Percentiles rank a stretch among this genome's conserved stretches.
Evolutionary conservation across 2,888 invertebrate species (phyloP).

Genomic region (Allygus modestus): DNA sequence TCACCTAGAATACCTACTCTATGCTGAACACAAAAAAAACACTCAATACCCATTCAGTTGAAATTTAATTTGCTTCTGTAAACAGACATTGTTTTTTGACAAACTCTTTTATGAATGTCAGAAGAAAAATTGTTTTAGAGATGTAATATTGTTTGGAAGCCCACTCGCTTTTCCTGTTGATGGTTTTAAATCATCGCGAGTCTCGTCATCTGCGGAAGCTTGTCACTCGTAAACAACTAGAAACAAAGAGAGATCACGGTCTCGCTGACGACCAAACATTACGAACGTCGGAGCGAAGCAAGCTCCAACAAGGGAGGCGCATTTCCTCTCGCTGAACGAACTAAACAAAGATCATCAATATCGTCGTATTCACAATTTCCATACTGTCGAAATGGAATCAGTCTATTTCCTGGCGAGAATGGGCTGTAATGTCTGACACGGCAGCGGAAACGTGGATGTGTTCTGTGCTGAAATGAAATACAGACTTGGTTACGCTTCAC

Average conservation of each 20-base stretch:
- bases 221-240: constrained; percentile 40
- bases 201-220: constrained; percentile 1
- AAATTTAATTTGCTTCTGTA: no score
- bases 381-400: constrained; percentile 49
- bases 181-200: constrained; percentile 3
- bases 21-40: no score
- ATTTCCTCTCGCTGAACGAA: constrained; percentile 49
- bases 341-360: constrained; percentile 53
- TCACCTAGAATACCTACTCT: no score
- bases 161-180: constrained; percentile 13
- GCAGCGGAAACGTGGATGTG: constrained; percentile 11
- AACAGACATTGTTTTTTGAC: no score
- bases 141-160: constrained; percentile 10
- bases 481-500: neutral
- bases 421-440: constrained; percentile 19
- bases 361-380: constrained; percentile 57
- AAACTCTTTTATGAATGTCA: no score
- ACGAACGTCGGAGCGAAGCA: neutral
- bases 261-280: constrained; percentile 15
- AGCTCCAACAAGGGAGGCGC: constrained; percentile 14
- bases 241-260: constrained; percentile 15
- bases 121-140: neutral
- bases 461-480: neutral
- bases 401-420: constrained; percentile 52
- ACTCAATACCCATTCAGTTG: no score